Evolutionary conservation across 2,797 vertebrate species (phyloP), one percentile per base, ranked within the genome.

Genomic region (Denticeps clupeoides): DNA sequence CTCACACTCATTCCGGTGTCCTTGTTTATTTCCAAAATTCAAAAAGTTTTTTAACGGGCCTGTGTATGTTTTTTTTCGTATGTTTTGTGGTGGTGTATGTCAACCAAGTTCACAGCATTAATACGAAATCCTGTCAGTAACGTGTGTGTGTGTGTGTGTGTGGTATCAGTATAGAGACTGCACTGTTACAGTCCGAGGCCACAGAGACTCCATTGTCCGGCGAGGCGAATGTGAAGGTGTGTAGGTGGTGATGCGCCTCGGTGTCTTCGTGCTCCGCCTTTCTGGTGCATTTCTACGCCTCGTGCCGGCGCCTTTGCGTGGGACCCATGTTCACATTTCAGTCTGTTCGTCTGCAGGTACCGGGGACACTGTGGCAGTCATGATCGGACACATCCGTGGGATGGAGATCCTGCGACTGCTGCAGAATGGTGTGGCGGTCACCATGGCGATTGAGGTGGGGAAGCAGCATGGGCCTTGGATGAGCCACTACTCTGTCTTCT

Each of bases 401-500:
- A 64, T 69, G 57, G 80, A 84, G 49, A 85, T 89, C 58, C 59
- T 80, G 0, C 31, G 16, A 0, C 69, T 70, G 46, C 75, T 89
- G 29, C 46, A 55, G 24, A 47, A 5, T 0, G 79, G 75, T 58
- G 64, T 78, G 52, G 66, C 68, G 28, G 81, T 90, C 45, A 77
- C 70, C 40, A 84, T 90, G 86, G 60, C 71, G 40, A 89, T 90
- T 1, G 83, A 89, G 64, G 83, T 89, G 37, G 87, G 87, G 33
- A 83, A 75, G 37, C 85, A 83, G 38, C 87, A 78, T 0, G 78
- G 78, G 9, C 62, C 82, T 1, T 84, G 79, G 72, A 83, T 88
- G 69, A 86, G 83, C 47, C 82, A 86, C 45, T 89, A 87, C 68
- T 88, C 87, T 3, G 79, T 89, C 67, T 87, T 90, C 68, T 89